phyloP scores from a whole-genome alignment of 2,888 invertebrate genomes.

The Eilema caniola region DNA sequence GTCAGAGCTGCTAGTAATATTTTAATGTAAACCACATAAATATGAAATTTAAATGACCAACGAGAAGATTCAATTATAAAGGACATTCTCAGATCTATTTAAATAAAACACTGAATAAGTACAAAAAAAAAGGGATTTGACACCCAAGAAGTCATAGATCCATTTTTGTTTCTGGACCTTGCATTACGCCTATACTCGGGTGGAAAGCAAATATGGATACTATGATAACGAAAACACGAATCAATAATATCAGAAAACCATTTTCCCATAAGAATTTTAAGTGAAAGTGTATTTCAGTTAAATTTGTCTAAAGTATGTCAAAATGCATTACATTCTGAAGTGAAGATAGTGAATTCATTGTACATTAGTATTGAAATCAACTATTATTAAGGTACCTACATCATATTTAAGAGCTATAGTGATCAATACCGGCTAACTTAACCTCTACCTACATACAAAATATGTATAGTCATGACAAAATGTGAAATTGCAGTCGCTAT shows the following conservation, averaged over 20 bases:
- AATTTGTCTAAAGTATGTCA: background rate
- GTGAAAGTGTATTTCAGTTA: background rate
- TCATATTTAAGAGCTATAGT: background rate
- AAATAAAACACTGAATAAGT: background rate
- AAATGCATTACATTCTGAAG: background rate
- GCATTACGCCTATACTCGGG: background rate
- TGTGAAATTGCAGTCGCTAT: background rate
- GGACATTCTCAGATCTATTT: background rate
- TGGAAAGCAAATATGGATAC: background rate
- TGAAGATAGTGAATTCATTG: background rate
- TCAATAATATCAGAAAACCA: background rate
- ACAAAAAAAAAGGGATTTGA: background rate
- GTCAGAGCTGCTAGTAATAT: background rate
- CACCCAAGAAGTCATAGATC: background rate
- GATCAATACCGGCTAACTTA: slow-evolving; percentile 1
- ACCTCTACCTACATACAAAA: background rate
- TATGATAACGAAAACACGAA: background rate
- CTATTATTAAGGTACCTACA: too few species aligned
- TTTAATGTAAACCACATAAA: background rate
- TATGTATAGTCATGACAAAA: background rate
- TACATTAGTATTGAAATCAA: background rate
- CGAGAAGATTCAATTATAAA: background rate
- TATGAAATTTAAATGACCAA: background rate
- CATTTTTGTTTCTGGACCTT: background rate
- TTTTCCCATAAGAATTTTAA: background rate